Percentiles rank a stretch among this genome's conserved stretches.
Evolutionary conservation across 2,113 vertebrate genomes (phyloP).

Genomic region (Myotis yumanensis): DNA sequence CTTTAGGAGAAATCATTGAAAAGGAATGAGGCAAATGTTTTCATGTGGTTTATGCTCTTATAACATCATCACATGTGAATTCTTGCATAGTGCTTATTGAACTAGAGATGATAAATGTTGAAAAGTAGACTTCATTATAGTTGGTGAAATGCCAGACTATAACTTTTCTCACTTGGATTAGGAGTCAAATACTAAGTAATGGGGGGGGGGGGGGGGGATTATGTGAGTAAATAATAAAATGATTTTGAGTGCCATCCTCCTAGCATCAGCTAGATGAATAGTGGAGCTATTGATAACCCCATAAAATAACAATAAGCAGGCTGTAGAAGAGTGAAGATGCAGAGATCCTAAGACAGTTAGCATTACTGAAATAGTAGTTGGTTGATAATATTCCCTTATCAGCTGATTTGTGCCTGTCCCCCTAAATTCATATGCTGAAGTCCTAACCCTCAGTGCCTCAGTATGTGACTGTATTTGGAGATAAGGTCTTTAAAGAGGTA

Average conservation of each 20-base stretch:
- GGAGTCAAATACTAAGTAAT: conserved; percentile 25
- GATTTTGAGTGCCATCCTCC: background rate
- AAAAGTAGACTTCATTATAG: background rate
- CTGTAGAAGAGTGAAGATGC: background rate
- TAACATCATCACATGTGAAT: background rate
- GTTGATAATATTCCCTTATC: background rate
- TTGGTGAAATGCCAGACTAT: background rate
- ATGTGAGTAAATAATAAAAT: background rate
- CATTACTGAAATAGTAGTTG: background rate
- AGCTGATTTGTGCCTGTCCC: background rate
- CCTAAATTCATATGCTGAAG: background rate
- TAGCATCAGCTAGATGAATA: background rate
- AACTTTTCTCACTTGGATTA: conserved; percentile 1
- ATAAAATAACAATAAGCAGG: background rate
- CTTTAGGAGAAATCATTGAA: background rate
- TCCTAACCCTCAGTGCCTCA: background rate
- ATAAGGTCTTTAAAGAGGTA: background rate
- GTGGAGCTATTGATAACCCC: background rate
- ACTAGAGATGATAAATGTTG: background rate
- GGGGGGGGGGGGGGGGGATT: background rate
- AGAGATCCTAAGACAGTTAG: background rate
- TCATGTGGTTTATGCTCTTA: background rate
- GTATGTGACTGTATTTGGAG: background rate
- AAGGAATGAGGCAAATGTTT: conserved; percentile 18
- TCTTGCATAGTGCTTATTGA: conserved; percentile 13